These are phyloP conservation scores for Karalla daura DNA, from an alignment of 2,797 vertebrate species.

Conservation along the genomic window DNA sequence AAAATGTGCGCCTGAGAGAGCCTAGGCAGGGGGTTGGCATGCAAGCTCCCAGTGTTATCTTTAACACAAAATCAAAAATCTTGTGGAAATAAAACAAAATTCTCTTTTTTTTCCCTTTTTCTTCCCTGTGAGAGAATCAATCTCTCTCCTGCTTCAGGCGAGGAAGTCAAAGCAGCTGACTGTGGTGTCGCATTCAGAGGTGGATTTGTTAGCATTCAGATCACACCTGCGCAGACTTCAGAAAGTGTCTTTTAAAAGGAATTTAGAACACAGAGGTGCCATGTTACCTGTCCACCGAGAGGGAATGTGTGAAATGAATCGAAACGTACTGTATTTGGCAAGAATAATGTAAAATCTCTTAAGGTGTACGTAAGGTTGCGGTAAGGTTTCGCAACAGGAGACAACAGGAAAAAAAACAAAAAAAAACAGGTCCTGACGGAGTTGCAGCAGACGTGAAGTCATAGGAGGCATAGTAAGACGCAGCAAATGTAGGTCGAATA, in stretches of 20 bases:
- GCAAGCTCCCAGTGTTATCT: conserved; percentile 4
- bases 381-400: neutral
- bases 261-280: conserved; percentile 4
- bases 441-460: neutral
- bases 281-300: conserved; percentile 2
- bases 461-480: neutral
- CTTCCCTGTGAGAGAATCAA: conserved; percentile 11
- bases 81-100: neutral
- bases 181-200: conserved; percentile 8
- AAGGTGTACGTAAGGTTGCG: neutral
- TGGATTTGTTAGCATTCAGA: conserved; percentile 27
- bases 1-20: conserved; percentile 35
- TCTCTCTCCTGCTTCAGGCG: conserved; percentile 16
- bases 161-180: conserved; percentile 10
- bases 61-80: neutral
- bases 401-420: neutral
- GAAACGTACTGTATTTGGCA: neutral
- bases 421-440: neutral
- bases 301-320: conserved; percentile 1
- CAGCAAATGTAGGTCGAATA: neutral
- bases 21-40: conserved; percentile 28
- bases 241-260: neutral
- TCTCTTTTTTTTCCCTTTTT: conserved; percentile 11
- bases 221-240: conserved; percentile 17
- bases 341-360: neutral